Evolutionary conservation across 2,113 vertebrate species (phyloP), one percentile per base, ranked within the genome.

Genomic region (Mustela lutreola): DNA sequence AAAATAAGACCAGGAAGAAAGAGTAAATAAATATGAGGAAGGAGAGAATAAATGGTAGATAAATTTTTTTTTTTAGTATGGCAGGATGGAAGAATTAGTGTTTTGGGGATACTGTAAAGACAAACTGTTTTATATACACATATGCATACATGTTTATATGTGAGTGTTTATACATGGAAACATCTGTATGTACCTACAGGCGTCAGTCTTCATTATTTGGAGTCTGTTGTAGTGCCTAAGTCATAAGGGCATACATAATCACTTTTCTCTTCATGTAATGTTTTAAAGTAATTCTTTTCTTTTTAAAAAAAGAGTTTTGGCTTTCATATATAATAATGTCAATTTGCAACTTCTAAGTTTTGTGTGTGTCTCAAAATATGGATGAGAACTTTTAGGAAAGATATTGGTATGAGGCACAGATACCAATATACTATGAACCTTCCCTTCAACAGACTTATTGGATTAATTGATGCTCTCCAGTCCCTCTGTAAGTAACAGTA

Each of bases 311-410:
- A 83, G 28, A 21, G 11, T 24, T 71, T 71, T 94, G 42, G 16
- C 70, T 95, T 85, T 75, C 21, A 45, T 96, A 76, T 95, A 33
- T 84, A 82, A 56, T 75, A 96, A 53, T 31, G 5, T 76, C 67
- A 93, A 26, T 65, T 90, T 80, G 21, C 19, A 84, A 12, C 42
- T 86, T 96, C 5, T 1, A 71, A 92, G 65, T 79, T 73, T 81
- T 89, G 4, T 89, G 86, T 90, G 42, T 80, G 14, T 76, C 80
- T 95, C 53, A 93, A 95, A 95, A 58, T 93, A 87, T 21, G 24
- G 14, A 76, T 84, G 65, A 88, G 58, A 45, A 78, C 6, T 67
- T 94, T 92, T 89, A 84, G 80, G 56, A 84, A 80, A 80, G 62
- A 84, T 91, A 73, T 12, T 97, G 67, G 2, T 95, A 93, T n/a